Base-by-base conservation (phyloP, 2,113 vertebrate species). In the Alethe diademata region DNA sequence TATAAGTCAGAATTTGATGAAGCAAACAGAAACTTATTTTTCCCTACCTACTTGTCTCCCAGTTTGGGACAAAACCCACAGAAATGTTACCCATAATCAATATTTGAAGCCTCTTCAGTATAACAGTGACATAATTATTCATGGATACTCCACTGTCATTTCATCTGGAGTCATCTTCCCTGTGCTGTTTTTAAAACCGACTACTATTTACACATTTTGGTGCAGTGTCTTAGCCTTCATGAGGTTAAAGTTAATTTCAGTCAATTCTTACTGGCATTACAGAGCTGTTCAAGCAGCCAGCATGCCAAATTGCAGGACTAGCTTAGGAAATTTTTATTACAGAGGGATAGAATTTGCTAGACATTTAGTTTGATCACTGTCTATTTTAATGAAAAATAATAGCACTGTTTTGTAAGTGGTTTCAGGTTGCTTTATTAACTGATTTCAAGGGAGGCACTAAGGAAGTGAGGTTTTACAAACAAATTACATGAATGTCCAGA, bases 381-480 rank as follows among this genome's bases (percentile, higher is more conserved):
- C 53, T 74, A 6, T 66, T 78, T 42, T 36, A 51, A 69, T 69
- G 14, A 93, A 57, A 93, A 92, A 45, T 67, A 66, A 47, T 4
- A 86, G 31, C 14, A 11, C 24, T 81, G 19, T 50, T 57, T 51
- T 4, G 0, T 50, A 90, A 95, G 33, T 61, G 58, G 31, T 78
- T 94, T 95, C 76, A 88, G 9, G 15, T 84, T 90, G 15, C 60
- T 74, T 67, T 48, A 53, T 80, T 79, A 64, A 60, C 38, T 50
- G 38, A 67, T 66, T 94, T 73, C 60, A 84, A 94, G 70, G 69
- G 48, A 62, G 91, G 16, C 28, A 19, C 25, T 60, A 67, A 85
- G 73, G 87, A 93, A 95, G 35, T 60, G 50, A 90, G 51, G 11
- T 85, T 95, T 91, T 78, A 42, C 53, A 75, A 89, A 89, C 26